Conservation (phyloP, 2,888 invertebrate genomes). For the Trichogramma evanescens region DNA sequence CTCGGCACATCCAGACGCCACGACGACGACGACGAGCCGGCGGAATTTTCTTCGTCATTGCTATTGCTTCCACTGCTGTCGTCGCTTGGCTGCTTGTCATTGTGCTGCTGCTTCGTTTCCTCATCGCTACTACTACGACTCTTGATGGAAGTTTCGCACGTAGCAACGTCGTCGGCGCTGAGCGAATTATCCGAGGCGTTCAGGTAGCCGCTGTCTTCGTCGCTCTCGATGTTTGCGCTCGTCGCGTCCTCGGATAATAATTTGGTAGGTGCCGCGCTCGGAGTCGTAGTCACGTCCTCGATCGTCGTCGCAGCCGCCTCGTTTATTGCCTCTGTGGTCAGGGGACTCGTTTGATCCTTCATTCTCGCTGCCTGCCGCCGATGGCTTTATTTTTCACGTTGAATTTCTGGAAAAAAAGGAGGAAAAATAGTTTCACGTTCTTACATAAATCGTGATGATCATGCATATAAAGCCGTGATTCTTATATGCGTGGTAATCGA, state of each 20-base stretch:
- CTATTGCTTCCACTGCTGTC: not conserved
- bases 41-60: not conserved
- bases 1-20: not conserved
- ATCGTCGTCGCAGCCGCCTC: not conserved
- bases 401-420: too few species aligned
- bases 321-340: not conserved
- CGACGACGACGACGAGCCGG: not conserved
- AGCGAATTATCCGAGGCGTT: slow-evolving; percentile 3
- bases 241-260: not conserved
- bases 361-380: not conserved
- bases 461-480: too few species aligned
- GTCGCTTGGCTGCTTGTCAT: not conserved
- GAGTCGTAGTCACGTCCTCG: not conserved
- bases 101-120: too few species aligned
- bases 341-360: slow-evolving; percentile 1
- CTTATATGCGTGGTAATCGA: too few species aligned
- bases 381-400: too few species aligned
- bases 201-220: slow-evolving; percentile 10
- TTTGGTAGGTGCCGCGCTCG: too few species aligned
- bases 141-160: not conserved
- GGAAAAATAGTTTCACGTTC: too few species aligned
- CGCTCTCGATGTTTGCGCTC: slow-evolving; percentile 1
- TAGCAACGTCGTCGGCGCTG: not conserved
- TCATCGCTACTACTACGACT: too few species aligned
- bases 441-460: too few species aligned